These are phyloP conservation scores for Scaptomyza pallida DNA, from an alignment of 1,140 invertebrate species.

Conservation along the genomic window DNA sequence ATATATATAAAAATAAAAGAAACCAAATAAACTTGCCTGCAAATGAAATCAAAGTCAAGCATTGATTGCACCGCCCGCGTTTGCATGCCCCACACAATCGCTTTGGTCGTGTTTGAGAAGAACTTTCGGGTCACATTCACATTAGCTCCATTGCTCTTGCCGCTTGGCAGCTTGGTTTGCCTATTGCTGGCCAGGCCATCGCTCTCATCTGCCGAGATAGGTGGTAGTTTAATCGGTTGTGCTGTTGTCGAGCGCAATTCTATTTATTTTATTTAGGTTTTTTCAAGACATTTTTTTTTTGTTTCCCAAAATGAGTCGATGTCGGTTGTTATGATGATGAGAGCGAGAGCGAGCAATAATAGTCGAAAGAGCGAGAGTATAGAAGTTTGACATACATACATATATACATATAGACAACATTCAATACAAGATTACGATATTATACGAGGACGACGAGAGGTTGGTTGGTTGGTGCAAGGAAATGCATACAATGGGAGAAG, in stretches of 20 bases:
- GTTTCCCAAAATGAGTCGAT: slow-evolving; percentile 74
- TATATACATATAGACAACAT: slow-evolving; percentile 49
- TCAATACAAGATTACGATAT: slow-evolving; percentile 38
- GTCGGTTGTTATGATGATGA: slow-evolving; percentile 64
- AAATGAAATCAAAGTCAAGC: slow-evolving; percentile 99
- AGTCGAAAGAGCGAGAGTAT: slow-evolving; percentile 62
- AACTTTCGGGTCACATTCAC: slow-evolving; percentile 84
- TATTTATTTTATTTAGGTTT: slow-evolving; percentile 44
- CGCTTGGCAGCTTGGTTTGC: no score
- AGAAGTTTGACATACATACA: slow-evolving; percentile 70
- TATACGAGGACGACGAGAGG: slow-evolving; percentile 36
- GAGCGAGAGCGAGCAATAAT: slow-evolving; percentile 62
- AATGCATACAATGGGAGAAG: slow-evolving; percentile 32
- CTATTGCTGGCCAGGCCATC: slow-evolving; percentile 48
- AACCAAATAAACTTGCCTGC: slow-evolving; percentile 86
- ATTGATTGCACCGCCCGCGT: slow-evolving; percentile 98
- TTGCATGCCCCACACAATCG: slow-evolving; percentile 99
- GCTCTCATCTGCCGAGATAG: slow-evolving; percentile 81
- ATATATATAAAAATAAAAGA: neutral
- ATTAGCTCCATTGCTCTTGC: slow-evolving; percentile 58
- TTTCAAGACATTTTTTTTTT: slow-evolving; percentile 35
- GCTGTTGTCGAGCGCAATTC: slow-evolving; percentile 76
- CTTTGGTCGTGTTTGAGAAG: slow-evolving; percentile 94
- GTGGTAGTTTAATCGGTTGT: slow-evolving; percentile 84
- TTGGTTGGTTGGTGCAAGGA: slow-evolving; percentile 36